Evolutionary conservation across 2,888 invertebrate genomes (phyloP).

Genomic region (Tethea ocularis): DNA sequence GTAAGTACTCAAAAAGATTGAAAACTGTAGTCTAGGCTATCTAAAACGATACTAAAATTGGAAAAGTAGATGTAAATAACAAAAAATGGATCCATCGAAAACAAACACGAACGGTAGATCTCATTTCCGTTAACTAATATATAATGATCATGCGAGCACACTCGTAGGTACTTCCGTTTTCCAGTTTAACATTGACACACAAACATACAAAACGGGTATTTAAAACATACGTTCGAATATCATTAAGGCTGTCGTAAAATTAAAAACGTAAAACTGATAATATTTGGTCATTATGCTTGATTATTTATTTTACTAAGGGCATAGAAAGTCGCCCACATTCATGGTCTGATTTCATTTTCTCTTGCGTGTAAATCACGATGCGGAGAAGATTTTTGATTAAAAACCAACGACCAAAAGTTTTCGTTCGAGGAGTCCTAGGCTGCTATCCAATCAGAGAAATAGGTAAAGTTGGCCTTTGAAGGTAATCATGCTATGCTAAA

Average conservation of each 20-base stretch:
- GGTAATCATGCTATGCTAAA: too few species aligned
- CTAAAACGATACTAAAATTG: too few species aligned
- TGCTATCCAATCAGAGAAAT: too few species aligned
- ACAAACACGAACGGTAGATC: background rate
- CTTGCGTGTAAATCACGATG: too few species aligned
- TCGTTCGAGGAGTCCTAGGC: too few species aligned
- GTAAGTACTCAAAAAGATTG: too few species aligned
- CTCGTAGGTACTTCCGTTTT: slow-evolving; percentile 12
- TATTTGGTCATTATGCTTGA: slow-evolving; percentile 19
- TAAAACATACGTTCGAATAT: slow-evolving; percentile 28
- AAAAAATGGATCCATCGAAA: background rate
- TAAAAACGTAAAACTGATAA: slow-evolving; percentile 25
- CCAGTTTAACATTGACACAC: slow-evolving; percentile 27
- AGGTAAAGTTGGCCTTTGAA: too few species aligned
- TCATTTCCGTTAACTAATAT: slow-evolving; percentile 1
- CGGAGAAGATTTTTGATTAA: too few species aligned
- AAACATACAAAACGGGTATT: slow-evolving; percentile 24
- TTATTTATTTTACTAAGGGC: slow-evolving; percentile 1
- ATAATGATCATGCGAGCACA: slow-evolving; percentile 8
- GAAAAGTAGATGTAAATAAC: too few species aligned
- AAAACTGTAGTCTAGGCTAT: too few species aligned
- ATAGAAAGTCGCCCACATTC: slow-evolving; percentile 5
- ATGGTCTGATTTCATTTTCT: too few species aligned
- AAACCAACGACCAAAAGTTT: too few species aligned
- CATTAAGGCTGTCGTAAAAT: slow-evolving; percentile 28